Conservation (phyloP, 2,888 invertebrate species). For the Dione juno region DNA sequence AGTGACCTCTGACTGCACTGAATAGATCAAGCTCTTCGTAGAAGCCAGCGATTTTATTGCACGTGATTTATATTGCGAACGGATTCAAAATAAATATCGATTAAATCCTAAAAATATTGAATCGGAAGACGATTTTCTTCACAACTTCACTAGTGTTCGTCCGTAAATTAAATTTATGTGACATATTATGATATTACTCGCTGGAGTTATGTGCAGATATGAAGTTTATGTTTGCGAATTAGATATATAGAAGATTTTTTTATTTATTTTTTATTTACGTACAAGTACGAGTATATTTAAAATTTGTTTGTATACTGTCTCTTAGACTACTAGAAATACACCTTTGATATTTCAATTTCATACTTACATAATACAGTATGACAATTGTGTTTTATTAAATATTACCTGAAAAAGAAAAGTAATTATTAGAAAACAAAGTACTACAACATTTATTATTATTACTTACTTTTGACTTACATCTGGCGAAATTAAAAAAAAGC, state of each 20-base stretch:
- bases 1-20: slow-evolving; percentile 45
- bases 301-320: not conserved
- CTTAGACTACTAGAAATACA: too few species aligned
- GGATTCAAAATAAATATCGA: slow-evolving; percentile 26
- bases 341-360: not conserved
- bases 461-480: too few species aligned
- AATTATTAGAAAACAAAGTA: not conserved
- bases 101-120: slow-evolving; percentile 28
- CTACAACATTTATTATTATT: not conserved
- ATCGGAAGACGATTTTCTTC: slow-evolving; percentile 12
- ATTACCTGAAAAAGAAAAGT: not conserved
- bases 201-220: slow-evolving; percentile 8
- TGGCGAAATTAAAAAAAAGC: too few species aligned
- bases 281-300: too few species aligned
- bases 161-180: slow-evolving; percentile 14
- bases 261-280: too few species aligned
- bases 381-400: not conserved
- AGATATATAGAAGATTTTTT: not conserved
- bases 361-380: not conserved
- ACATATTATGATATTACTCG: slow-evolving; percentile 10
- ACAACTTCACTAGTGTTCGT: not conserved
- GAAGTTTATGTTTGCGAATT: not conserved
- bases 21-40: slow-evolving; percentile 44
- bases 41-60: slow-evolving; percentile 39
- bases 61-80: slow-evolving; percentile 37